A percentile compares a stretch with the other conserved stretches of the same genome.
These are phyloP conservation scores for Ditula angustiorana DNA, from an alignment of 2,888 invertebrate species.

Conservation along the genomic window DNA sequence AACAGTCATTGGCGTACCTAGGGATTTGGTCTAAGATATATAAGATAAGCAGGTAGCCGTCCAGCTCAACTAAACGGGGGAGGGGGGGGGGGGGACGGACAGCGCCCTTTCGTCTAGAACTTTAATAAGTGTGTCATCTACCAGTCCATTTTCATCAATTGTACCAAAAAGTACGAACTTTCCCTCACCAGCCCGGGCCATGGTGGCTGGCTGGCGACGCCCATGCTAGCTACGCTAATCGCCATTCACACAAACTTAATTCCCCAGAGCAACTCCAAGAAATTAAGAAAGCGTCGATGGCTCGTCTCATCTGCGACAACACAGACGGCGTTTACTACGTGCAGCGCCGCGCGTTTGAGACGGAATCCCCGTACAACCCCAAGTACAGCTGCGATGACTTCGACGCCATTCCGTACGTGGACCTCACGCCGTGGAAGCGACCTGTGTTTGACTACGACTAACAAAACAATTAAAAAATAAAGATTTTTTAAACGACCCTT, in stretches of 20 bases:
- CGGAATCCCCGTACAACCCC: constrained; percentile 82
- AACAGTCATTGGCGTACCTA: too few relatives aligned
- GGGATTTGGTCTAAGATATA: too few relatives aligned
- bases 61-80: too few relatives aligned
- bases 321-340: constrained; percentile 88
- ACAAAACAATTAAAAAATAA: constrained; percentile 6
- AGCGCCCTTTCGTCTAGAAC: too few relatives aligned
- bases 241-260: background rate
- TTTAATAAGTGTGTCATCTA: too few relatives aligned
- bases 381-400: constrained; percentile 70
- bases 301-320: constrained; percentile 93
- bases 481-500: background rate
- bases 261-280: constrained; percentile 89
- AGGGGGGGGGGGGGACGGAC: too few relatives aligned
- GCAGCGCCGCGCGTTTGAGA: constrained; percentile 88
- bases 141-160: too few relatives aligned
- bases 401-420: constrained; percentile 72
- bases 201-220: too few relatives aligned
- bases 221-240: too few relatives aligned
- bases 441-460: constrained; percentile 57
- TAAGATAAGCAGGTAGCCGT: too few relatives aligned
- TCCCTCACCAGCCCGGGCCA: too few relatives aligned
- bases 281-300: constrained; percentile 91
- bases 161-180: too few relatives aligned
- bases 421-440: constrained; percentile 80